These are phyloP conservation scores for Cryptocephalus moraei DNA, from an alignment of 2,888 invertebrate species.

Conservation along the genomic window DNA sequence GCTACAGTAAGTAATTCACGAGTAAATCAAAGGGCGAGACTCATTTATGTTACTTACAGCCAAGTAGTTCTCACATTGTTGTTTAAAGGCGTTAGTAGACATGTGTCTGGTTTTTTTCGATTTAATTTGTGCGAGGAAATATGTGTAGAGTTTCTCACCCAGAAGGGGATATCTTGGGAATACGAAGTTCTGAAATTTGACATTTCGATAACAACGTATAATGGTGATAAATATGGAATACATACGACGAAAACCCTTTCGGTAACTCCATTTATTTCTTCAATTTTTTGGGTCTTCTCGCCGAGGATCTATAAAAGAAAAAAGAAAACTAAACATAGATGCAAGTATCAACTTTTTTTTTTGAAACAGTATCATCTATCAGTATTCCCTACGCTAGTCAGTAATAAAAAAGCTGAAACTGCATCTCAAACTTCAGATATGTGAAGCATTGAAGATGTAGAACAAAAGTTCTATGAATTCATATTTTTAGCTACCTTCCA, in stretches of 20 bases:
- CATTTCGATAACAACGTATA: background rate
- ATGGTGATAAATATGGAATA: background rate
- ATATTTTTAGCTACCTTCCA: no score
- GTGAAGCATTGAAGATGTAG: no score
- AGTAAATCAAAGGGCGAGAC: no score
- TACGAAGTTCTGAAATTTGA: slow-evolving; percentile 51
- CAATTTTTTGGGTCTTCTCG: slow-evolving; percentile 58
- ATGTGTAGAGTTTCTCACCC: slow-evolving; percentile 55
- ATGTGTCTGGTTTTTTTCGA: slow-evolving; percentile 50
- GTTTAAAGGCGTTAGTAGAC: slow-evolving; percentile 54
- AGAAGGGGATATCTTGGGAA: slow-evolving; percentile 70
- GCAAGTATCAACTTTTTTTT: no score
- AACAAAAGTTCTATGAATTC: no score
- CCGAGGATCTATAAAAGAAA: slow-evolving; percentile 50
- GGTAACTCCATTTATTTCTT: slow-evolving; percentile 61
- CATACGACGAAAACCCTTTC: slow-evolving; percentile 53
- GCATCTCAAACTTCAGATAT: no score
- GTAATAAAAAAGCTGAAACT: no score
- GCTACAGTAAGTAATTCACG: slow-evolving; percentile 20
- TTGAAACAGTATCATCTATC: no score
- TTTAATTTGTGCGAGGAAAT: slow-evolving; percentile 50
- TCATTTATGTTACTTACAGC: slow-evolving; percentile 28
- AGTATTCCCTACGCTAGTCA: no score
- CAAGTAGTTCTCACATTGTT: slow-evolving; percentile 60
- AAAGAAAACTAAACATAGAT: no score